phyloP scores from a whole-genome alignment of 2,113 vertebrate genomes.

The Rafetus swinhoei region DNA sequence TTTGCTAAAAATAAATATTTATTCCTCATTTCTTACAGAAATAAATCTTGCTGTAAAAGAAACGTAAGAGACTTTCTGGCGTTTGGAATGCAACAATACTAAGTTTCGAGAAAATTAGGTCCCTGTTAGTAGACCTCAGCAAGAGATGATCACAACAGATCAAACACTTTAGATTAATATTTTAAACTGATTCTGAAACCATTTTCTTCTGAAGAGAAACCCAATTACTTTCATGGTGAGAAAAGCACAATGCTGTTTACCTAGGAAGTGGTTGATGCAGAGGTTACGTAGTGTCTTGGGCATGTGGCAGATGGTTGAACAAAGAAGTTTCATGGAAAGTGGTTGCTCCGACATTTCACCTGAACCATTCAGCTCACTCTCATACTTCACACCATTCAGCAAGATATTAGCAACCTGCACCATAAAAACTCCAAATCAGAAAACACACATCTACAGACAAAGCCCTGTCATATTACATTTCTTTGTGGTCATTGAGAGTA shows the following conservation, averaged over 20 bases:
- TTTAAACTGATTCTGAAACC: rapidly evolving
- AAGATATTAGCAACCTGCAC: conserved; percentile 95
- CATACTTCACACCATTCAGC: conserved; percentile 94
- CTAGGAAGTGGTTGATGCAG: conserved; percentile 98
- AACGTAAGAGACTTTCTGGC: neutral
- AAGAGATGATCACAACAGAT: neutral
- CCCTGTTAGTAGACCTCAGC: neutral
- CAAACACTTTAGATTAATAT: neutral
- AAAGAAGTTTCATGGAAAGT: conserved; percentile 90
- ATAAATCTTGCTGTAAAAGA: neutral
- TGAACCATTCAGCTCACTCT: conserved; percentile 89
- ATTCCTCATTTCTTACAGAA: rapidly evolving
- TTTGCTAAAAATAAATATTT: neutral
- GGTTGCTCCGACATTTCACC: conserved; percentile 83
- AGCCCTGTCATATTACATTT: neutral
- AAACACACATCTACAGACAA: conserved; percentile 9
- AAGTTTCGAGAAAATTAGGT: neutral
- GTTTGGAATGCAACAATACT: neutral
- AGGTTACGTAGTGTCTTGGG: conserved; percentile 92
- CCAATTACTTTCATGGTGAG: neutral
- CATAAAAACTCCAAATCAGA: conserved; percentile 52
- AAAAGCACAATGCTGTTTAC: conserved; percentile 69
- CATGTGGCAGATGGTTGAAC: conserved; percentile 94
- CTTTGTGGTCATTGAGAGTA: neutral
- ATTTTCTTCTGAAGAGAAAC: neutral